phyloP scores from a whole-genome alignment of 2,113 vertebrate species.

The Miniopterus natalensis region DNA sequence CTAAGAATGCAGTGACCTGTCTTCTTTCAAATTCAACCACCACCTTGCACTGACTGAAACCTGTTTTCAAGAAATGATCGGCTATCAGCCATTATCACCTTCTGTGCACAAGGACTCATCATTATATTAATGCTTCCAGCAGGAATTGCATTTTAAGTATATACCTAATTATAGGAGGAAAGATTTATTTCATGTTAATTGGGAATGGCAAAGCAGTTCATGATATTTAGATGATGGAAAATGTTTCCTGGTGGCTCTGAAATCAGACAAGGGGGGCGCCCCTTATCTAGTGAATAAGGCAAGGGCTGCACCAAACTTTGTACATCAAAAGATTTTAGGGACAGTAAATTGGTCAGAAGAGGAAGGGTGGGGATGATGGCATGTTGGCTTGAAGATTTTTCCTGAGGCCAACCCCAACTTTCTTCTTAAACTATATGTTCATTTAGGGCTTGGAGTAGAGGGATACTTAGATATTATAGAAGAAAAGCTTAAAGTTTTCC shows the following conservation, averaged over 20 bases:
- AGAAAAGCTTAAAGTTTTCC: neutral
- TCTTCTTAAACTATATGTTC: neutral
- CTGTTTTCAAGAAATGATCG: neutral
- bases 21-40: neutral
- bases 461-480: neutral
- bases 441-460: neutral
- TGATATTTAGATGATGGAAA: neutral
- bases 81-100: neutral
- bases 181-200: neutral
- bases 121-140: neutral
- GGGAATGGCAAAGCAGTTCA: neutral
- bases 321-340: neutral
- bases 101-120: neutral
- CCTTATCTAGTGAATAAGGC: neutral
- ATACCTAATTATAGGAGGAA: constrained; percentile 24
- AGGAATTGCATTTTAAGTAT: constrained; percentile 26
- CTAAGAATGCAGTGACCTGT: neutral
- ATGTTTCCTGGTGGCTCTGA: neutral
- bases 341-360: neutral
- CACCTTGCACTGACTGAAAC: neutral
- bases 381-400: neutral
- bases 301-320: neutral
- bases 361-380: neutral
- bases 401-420: neutral
- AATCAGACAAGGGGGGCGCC: neutral